Conservation (phyloP, 2,888 invertebrate species). For the Acleris cristana region DNA sequence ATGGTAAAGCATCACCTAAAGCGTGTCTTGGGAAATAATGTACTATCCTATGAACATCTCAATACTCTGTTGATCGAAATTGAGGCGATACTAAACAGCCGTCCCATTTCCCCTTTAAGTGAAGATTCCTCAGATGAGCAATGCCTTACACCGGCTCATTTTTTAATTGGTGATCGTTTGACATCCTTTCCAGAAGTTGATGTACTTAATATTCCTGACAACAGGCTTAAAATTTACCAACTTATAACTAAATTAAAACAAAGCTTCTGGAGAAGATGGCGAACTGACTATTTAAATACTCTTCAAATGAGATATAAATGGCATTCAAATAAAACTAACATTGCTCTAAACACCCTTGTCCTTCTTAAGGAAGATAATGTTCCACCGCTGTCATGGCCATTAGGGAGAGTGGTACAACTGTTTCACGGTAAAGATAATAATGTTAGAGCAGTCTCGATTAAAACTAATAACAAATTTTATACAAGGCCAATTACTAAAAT, state of each 20-base stretch:
- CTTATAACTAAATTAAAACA: slow-evolving; percentile 24
- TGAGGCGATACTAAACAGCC: slow-evolving; percentile 39
- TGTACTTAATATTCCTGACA: neutral
- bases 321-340: too few species aligned
- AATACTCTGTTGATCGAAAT: slow-evolving; percentile 38
- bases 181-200: neutral
- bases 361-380: slow-evolving; percentile 5
- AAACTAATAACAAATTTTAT: neutral
- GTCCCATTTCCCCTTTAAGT: slow-evolving; percentile 37
- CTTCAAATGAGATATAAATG: slow-evolving; percentile 7
- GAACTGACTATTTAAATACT: slow-evolving; percentile 26
- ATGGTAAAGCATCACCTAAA: slow-evolving; percentile 31
- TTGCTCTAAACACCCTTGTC: neutral
- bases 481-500: neutral
- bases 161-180: slow-evolving; percentile 26
- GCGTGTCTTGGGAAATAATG: slow-evolving; percentile 30
- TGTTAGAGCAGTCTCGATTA: neutral
- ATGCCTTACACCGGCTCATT: slow-evolving; percentile 37
- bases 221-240: slow-evolving; percentile 8
- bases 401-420: neutral
- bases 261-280: slow-evolving; percentile 38
- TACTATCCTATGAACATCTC: slow-evolving; percentile 39
- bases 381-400: slow-evolving; percentile 4
- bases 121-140: slow-evolving; percentile 37
- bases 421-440: slow-evolving; percentile 3